Evolutionary conservation across 1,140 invertebrate species (phyloP), one percentile per base, ranked within the genome.

Genomic region (Hyles euphorbiae): DNA sequence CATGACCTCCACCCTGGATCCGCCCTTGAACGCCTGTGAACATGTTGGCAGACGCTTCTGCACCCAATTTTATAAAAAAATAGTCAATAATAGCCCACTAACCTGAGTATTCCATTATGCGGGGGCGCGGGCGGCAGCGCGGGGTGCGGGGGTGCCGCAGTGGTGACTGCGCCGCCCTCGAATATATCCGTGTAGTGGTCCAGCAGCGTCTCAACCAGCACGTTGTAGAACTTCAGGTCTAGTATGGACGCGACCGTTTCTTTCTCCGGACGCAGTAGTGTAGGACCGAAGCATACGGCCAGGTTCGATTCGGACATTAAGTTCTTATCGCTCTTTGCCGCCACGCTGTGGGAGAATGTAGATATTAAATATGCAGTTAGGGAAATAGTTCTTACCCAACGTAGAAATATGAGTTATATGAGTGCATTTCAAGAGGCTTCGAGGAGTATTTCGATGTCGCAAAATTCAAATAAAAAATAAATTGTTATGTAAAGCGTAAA

Each of bases 241-340:
- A 99, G 95, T 75, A 99, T 99, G 68, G 98, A 97, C 43, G 98
- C 97, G 53, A 99, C 96, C 3, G 97, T 98, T 90, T 99, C 98
- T 82, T 98, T 96, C 90, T 97, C 95, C 5, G 98, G 96, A 56
- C 97, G 91, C 74, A 99, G 90, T 65, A 99, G 90, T 36, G 98
- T 99, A n/a, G 98, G 98, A 32, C 98, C 98, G 90, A 99, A 99
- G 87, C 98, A 99, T n/a, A 99, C 98, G 2, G 97, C 97, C 58
- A 99, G 89, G 90, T 99, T 99, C 57, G 96, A 96, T 34, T 97
- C 93, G n/a, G 95, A 97, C 98, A 99, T 99, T 76, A 98, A 91
- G 90, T 99, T 99, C 81, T 96, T 96, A 68, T 96, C 94, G 82
- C 92, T 92, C 78, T 95, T 94, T 43, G 93, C 92, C 10, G 95